Evolutionary conservation across 2,797 vertebrate genomes (phyloP), one percentile per base, ranked within the genome.

Genomic region (Poecilia picta): DNA sequence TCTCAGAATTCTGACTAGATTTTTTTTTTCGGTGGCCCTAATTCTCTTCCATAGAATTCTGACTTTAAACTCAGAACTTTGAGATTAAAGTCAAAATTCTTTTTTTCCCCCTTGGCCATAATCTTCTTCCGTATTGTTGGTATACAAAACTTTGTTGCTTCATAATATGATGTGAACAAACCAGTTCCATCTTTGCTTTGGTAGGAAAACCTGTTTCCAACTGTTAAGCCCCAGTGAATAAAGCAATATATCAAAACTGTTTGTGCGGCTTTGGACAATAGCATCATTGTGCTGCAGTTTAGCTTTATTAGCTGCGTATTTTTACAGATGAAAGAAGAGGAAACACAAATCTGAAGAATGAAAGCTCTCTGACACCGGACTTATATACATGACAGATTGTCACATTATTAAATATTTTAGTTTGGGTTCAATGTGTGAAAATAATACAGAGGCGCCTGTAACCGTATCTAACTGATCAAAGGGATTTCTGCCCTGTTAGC

Each of bases 251-350:
- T 68, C 23, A 33, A 8, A 73, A 31, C 3, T 12, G 55, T 74
- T 68, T 6, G 0, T 55, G 8, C 13, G n/a, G 36, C 20, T 47
- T 25, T 46, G 39, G 7, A 89, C 79, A 83, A 86, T 80, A 12
- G 41, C 18, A 53, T 72, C 28, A 13, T 87, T 85, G 71, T 62
- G 18, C 47, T 1, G 1, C 12, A 72, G 51, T 57, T 45, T 49
- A 33, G 62, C 75, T 59, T 47, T 46, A 72, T 83, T n/a, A 28
- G 41, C 23, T 47, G 53, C 28, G 16, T 66, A 64, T 28, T 76
- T 51, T 72, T 25, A 57, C 62, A 76, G 49, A 80, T 88, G 59
- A 84, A 73, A 88, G 59, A 45, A 82, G 41, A 72, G 81, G 88
- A 86, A 85, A 77, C 79, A 25, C 57, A 13, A 47, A 51, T 79